Base-by-base conservation (phyloP, 1,140 invertebrate species). In the Drosophila sp. region DNA sequence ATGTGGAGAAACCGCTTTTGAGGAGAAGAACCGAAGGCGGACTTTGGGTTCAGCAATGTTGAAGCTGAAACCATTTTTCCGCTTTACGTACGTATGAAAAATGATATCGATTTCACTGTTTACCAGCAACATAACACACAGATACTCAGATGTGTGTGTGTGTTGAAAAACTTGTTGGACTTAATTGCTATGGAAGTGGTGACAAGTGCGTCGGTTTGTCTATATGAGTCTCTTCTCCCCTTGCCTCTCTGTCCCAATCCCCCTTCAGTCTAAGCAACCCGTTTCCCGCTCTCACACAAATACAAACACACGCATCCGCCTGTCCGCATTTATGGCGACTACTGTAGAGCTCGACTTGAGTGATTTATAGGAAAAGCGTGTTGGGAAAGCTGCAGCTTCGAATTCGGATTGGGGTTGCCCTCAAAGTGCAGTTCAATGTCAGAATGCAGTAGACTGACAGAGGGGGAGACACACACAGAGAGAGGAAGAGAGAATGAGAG, bases 31-130 rank as follows among this genome's bases (percentile, higher is more conserved):
- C 11, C 13, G 34, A 16, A 40, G 18, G 13, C 27, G 53, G 21
- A 29, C 4, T 40, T 36, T 38, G 18, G 25, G 51, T 13, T 64
- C 16, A 46, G 51, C 13, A 13, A 74, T 69, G 51, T 54, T 72
- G 18, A 76, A 80, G 46, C 50, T 36, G 62, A 87, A 78, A 84
- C 82, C 75, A 65, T 56, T 82, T 86, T 86, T 86, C 82, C 82
- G 78, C 82, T n/a, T n/a, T n/a, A n/a, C n/a, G n/a, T n/a, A n/a
- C 65, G 40, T 67, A 62, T 63, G 46, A 78, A 78, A 83, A 71
- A 51, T 82, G 69, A 59, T 87, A 87, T 87, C 82, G 82, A 89
- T 87, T 87, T 87, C 82, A 87, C 83, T 87, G 50, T 9, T 56
- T 64, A 53, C 61, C 48, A 40, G 21, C 76, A 70, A 32, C 13